A percentile compares a stretch with the other conserved stretches of the same genome.
Evolutionary conservation across 2,797 vertebrate genomes (phyloP).

Genomic region (Coluber constrictor): DNA sequence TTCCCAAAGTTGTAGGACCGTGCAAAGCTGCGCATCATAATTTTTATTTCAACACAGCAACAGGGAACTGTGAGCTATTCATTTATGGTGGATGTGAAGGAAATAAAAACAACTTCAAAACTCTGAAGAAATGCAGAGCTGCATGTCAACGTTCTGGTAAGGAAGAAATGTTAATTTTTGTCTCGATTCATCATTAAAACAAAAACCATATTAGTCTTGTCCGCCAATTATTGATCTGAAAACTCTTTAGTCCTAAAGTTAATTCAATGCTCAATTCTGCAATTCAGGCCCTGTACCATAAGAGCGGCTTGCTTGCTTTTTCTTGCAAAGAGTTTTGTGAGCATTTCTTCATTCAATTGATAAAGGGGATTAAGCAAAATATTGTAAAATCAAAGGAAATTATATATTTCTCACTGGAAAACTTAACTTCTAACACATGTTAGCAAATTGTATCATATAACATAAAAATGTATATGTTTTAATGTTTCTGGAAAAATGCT

Average conservation of each 20-base stretch:
- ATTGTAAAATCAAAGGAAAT: neutral
- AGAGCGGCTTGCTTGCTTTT: neutral
- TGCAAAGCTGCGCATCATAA: rapidly evolving
- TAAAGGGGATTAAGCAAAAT: neutral
- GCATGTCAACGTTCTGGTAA: neutral
- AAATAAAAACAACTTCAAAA: rapidly evolving
- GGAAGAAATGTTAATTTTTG: neutral
- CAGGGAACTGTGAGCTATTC: rapidly evolving
- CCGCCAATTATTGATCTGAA: no score
- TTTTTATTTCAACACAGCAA: neutral
- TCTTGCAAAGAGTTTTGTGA: neutral
- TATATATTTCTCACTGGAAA: neutral
- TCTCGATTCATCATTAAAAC: neutral
- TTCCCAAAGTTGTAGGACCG: neutral
- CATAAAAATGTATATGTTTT: neutral
- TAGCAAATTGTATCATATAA: neutral
- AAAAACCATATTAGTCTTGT: neutral
- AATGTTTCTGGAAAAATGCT: neutral
- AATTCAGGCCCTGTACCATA: no score
- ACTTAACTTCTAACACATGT: neutral
- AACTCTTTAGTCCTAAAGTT: no score
- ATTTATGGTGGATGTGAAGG: neutral
- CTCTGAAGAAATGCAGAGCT: rapidly evolving
- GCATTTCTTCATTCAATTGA: neutral
- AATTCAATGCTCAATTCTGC: no score